Base-by-base conservation (phyloP, 2,888 invertebrate genomes). In the Cheiracanthium punctorium region DNA sequence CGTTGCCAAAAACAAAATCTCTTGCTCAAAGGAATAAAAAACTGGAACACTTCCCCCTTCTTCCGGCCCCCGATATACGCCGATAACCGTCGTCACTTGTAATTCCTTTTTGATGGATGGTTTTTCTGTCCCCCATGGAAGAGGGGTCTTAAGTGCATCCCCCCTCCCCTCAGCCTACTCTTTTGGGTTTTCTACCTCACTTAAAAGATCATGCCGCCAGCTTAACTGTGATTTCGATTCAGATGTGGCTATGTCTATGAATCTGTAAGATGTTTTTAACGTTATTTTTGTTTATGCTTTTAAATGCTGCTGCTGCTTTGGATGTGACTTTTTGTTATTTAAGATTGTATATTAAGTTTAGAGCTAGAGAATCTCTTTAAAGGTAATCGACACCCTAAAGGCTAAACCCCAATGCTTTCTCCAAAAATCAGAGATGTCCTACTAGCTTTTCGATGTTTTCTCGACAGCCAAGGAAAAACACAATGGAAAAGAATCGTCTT, bases 91-190 rank as follows among this genome's bases (percentile, higher is more conserved):
- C 84, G 65, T 85, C 79, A 64, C 84, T 79, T 70, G 79, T 85
- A 85, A 85, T 85, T 85, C 84, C 77, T 67, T 80, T 79, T 74
- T 79, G 84, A 85, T 85, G 79, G 84, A 85, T 85, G 58, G 58
- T 24, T 24, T 58, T 77, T 33, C 69, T 33, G 30, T 20, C 65
- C 72, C 76, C 43, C 71, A 24, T 30, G n/a, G 33, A 33, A 8
- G 7, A 24, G 24, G 58, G 24, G 58, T 14, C 33, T 33, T 71
- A 20, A 37, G 29, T 1, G 20, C 12, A 37, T 24, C 52, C 69
- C 67, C 65, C 17, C 20, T 30, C 67, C 28, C 58, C 52, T 20
- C 12, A 7, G 4, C 43, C 20, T 20, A 28, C n/a, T n/a, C 69
- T 69, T 37, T 67, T 67, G 30, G 20, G 20, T 30, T 41, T 64